Base-by-base conservation (phyloP, 2,888 invertebrate genomes). In the Microctonus hyperodae region DNA sequence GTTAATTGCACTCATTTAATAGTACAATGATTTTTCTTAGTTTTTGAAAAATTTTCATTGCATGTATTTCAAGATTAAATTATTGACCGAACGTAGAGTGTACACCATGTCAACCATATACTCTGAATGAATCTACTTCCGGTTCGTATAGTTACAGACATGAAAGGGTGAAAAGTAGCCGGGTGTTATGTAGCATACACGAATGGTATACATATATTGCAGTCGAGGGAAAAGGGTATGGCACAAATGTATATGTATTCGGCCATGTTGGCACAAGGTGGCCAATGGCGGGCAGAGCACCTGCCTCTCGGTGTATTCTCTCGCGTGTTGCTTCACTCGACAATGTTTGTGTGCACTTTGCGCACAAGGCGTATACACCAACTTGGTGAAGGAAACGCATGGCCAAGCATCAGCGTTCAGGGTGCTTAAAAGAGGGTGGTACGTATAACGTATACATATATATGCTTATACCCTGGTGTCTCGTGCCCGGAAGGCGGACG, bases 201-300 rank as follows among this genome's bases (percentile, higher is more conserved):
- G 31, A 2, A 50, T 25, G 13, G 31, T 35, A 25, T 28, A 25
- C 7, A 11, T 13, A n/a, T 22, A 31, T n/a, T 37, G 23, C 7
- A 28, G n/a, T 58, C 25, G n/a, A 37, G 61, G 25, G 56, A 62
- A 62, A 75, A 75, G 72, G 71, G 73, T 75, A 81, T 76, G 78
- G 75, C 74, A 78, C 80, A 66, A 53, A 51, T 50, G 67, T 51
- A 53, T 55, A 59, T 65, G 50, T 58, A 67, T 58, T 20, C 67
- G 83, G 83, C 83, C 83, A 83, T 83, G 81, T 81, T 83, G 80
- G 79, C 79, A 62, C 66, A 79, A 80, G 81, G 79, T 80, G 81
- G 82, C 83, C 83, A 83, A 83, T 83, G 81, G 83, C 81, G 80
- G 80, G 72, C 77, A 74, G 78, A 80, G 81, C 83, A 83, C 83